Evolutionary conservation across 2,797 vertebrate genomes (phyloP).

Genomic region (Vultur gryphus): DNA sequence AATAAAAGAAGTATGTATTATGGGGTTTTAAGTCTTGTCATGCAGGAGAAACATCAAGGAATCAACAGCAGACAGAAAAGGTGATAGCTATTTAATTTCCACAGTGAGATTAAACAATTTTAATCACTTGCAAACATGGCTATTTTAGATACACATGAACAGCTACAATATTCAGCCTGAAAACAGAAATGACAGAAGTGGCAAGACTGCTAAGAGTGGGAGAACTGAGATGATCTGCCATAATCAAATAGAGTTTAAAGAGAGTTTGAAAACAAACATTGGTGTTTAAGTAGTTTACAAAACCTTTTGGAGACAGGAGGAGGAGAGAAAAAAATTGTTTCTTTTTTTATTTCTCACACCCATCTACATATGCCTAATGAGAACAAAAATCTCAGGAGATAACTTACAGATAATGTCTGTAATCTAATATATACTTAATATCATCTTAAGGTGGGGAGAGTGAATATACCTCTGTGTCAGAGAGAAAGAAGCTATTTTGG

Average conservation of each 20-base stretch:
- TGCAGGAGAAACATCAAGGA: background rate
- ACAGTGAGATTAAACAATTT: constrained; percentile 33
- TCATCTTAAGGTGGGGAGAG: background rate
- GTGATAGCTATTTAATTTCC: constrained; percentile 35
- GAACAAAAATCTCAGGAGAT: constrained; percentile 17
- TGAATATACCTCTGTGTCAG: background rate
- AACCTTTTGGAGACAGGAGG: background rate
- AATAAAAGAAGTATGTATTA: background rate
- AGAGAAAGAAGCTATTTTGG: background rate
- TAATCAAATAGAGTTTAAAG: background rate
- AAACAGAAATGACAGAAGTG: background rate
- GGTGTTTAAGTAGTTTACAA: background rate
- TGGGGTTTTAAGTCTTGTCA: background rate
- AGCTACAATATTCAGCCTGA: constrained; percentile 2
- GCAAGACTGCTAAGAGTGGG: background rate
- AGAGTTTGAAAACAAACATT: background rate
- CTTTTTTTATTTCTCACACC: background rate
- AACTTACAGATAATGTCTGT: background rate
- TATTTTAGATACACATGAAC: background rate
- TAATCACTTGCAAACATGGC: constrained; percentile 23
- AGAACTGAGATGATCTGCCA: background rate
- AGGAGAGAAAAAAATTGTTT: background rate
- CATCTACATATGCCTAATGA: background rate
- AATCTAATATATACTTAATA: background rate
- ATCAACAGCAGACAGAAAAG: background rate